These are phyloP conservation scores for Eulimnadia texana DNA, from an alignment of 1,140 invertebrate species.

Conservation along the genomic window DNA sequence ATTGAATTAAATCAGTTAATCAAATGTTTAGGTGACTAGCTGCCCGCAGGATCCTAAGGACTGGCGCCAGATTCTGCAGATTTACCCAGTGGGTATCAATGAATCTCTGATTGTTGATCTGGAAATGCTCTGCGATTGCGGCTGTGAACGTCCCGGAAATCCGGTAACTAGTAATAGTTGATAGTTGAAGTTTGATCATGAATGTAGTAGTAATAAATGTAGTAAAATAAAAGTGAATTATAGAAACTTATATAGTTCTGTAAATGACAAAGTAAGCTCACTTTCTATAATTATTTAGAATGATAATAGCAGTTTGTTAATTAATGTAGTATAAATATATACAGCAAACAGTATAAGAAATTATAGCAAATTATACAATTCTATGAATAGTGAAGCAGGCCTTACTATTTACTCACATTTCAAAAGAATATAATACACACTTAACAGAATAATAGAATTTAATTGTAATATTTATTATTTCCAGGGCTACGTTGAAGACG, in stretches of 20 bases:
- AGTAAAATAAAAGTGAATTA: neutral
- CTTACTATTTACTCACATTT: too few relatives aligned
- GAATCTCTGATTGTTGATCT: constrained; percentile 71
- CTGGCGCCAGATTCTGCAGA: constrained; percentile 66
- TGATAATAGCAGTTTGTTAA: too few relatives aligned
- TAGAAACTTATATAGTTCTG: too few relatives aligned
- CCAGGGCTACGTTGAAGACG: constrained; percentile 25
- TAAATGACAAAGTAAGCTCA: too few relatives aligned
- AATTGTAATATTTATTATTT: constrained; percentile 17
- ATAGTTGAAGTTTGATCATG: neutral
- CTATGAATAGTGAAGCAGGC: too few relatives aligned
- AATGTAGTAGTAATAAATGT: too few relatives aligned
- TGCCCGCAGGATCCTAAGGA: constrained; percentile 57
- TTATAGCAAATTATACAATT: too few relatives aligned
- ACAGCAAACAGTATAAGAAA: too few relatives aligned
- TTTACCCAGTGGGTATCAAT: constrained; percentile 83
- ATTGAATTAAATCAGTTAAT: too few relatives aligned
- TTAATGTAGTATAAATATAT: too few relatives aligned
- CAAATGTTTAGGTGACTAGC: constrained; percentile 31
- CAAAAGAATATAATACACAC: too few relatives aligned
- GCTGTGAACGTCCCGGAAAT: constrained; percentile 54
- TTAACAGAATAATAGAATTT: neutral
- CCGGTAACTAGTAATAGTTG: constrained; percentile 25
- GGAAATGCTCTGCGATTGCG: constrained; percentile 79
- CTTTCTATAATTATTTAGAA: too few relatives aligned